These are phyloP conservation scores for Atrichornis clamosus DNA, from an alignment of 2,113 vertebrate genomes.

Conservation along the genomic window DNA sequence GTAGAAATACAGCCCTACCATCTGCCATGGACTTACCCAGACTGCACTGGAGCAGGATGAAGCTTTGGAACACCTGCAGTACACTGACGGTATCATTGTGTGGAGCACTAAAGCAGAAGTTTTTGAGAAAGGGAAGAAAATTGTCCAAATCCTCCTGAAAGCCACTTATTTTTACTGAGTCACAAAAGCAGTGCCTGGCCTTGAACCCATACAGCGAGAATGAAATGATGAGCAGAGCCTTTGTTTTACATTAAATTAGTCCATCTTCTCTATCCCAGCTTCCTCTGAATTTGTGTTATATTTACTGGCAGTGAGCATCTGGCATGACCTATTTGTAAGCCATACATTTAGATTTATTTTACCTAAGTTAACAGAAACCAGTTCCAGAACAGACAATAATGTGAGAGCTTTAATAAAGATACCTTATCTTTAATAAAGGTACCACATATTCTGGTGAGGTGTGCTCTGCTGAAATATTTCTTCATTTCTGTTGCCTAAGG, in stretches of 20 bases:
- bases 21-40: neutral
- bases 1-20: neutral
- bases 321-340: neutral
- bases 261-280: neutral
- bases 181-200: neutral
- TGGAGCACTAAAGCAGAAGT: neutral
- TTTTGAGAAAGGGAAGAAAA: neutral
- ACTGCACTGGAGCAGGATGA: neutral
- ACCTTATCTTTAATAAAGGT: neutral
- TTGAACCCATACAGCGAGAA: neutral
- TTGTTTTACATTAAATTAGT: neutral
- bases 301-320: neutral
- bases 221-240: neutral
- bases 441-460: fast-evolving
- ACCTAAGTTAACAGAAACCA: neutral
- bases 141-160: neutral
- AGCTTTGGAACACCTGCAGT: neutral
- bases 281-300: neutral
- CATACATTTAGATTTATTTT: neutral
- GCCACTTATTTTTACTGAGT: neutral
- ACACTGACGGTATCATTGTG: neutral
- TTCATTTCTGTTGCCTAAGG: neutral
- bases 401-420: neutral
- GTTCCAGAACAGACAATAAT: neutral
- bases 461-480: neutral